Base-by-base conservation (phyloP, 2,888 invertebrate species). In the Metellina segmentata region DNA sequence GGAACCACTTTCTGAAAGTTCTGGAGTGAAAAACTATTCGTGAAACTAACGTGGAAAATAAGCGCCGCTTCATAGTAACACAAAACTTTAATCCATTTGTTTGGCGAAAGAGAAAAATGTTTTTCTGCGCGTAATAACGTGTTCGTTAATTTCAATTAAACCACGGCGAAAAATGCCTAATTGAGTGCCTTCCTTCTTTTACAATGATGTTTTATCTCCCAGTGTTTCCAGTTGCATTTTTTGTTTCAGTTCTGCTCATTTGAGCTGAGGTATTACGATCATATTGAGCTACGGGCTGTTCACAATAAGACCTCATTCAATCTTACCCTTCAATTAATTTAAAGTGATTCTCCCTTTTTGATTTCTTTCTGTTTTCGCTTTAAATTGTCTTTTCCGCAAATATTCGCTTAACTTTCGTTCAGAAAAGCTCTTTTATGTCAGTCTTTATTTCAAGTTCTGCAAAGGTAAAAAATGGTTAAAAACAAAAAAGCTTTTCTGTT, bases 131-230 rank as follows among this genome's bases (percentile, higher is more conserved):
- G 13, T 61, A 61, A 61, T 61, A 61, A 61, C 16, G 61, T 61
- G 11, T 61, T 79, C 74, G 52, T 72, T 74, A 83, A 53, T 83
- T 83, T 83, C 61, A 83, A 71, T 81, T 83, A 83, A 72, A 74
- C 20, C 34, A 11, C 34, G 9, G 9, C 20, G 19, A 74, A 74
- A 83, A 72, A 77, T 77, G 77, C 51, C 51, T 11, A n/a, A 49
- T 77, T 34, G 77, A 13, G 49, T 49, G 77, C 49, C 16, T 6
- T 11, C 61, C 16, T 61, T 61, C 11, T 11, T 61, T 16, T 61
- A 34, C 34, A 34, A 34, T 61, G 61, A 5, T 9, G 61, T 61
- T 61, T 61, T 61, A 61, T 61, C 9, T 61, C 16, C 61, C 61
- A 16, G 5, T 61, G 61, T 8, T 11, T 61, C 16, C 16, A 61